phyloP scores from a whole-genome alignment of 1,140 invertebrate genomes.

The Coptotermes formosanus region DNA sequence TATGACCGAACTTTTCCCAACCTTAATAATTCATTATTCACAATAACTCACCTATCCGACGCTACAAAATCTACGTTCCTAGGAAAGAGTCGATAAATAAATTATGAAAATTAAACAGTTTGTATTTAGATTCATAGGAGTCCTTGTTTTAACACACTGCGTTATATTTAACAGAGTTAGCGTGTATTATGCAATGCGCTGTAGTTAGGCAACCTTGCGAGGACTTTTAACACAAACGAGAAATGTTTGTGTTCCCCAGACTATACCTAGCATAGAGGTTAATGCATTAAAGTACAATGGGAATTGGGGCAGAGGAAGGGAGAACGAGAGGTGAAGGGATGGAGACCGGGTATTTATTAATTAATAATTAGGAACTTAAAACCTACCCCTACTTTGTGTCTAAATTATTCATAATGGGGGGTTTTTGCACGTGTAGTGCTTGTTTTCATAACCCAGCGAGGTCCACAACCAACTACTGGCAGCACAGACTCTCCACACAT shows the following conservation, averaged over 20 bases:
- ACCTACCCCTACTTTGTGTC: constrained; percentile 5
- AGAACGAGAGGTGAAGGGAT: not conserved
- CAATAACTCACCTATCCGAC: too few species aligned
- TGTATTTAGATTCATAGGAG: too few species aligned
- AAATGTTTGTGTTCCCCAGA: not conserved
- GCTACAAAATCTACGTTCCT: too few species aligned
- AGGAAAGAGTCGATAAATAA: too few species aligned
- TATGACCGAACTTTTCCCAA: too few species aligned
- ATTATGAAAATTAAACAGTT: too few species aligned
- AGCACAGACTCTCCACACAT: not conserved
- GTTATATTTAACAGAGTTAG: too few species aligned
- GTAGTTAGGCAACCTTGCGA: too few species aligned
- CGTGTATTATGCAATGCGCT: too few species aligned
- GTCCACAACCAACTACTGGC: not conserved
- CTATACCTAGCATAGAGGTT: not conserved
- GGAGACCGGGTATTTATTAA: constrained; percentile 15
- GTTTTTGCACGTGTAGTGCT: not conserved
- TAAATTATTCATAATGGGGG: constrained; percentile 7
- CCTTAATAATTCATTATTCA: too few species aligned
- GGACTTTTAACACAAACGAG: not conserved
- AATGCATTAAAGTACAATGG: constrained; percentile 17
- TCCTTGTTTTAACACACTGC: too few species aligned
- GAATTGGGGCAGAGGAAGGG: not conserved
- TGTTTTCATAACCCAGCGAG: not conserved
- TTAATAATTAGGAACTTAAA: constrained; percentile 20